Evolutionary conservation across 2,797 vertebrate species (phyloP).

Genomic region (Microtus obscurus): DNA sequence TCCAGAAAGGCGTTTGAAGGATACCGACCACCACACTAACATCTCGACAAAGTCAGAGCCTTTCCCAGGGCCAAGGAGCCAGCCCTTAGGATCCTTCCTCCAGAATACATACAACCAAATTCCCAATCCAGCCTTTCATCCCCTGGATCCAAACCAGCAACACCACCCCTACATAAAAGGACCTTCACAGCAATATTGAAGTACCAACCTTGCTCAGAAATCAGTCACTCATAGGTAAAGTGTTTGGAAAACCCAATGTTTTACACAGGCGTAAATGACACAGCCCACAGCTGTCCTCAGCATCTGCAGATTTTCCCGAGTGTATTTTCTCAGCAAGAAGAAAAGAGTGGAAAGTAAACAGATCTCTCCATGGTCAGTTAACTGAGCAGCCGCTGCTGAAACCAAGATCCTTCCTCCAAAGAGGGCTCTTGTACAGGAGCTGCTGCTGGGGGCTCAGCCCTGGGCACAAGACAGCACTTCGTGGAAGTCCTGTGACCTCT

Average conservation of each 20-base stretch:
- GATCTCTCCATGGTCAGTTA: neutral
- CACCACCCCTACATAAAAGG: neutral
- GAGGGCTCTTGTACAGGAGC: neutral
- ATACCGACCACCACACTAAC: neutral
- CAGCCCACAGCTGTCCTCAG: neutral
- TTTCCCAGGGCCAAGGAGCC: neutral
- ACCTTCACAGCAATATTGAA: neutral
- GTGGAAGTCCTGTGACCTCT: neutral
- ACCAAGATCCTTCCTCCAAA: neutral
- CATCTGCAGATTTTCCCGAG: neutral
- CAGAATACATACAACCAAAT: neutral
- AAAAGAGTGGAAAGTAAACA: neutral
- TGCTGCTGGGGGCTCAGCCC: neutral
- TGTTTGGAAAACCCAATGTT: neutral
- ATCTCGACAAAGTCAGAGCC: neutral
- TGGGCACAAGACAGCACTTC: neutral
- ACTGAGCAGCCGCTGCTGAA: neutral
- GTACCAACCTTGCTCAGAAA: neutral
- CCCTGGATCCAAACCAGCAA: neutral
- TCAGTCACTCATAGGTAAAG: neutral
- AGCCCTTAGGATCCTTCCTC: neutral
- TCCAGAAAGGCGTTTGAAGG: neutral
- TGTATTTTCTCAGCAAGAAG: neutral
- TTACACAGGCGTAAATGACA: neutral
- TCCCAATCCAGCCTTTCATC: neutral